Evolutionary conservation across 2,113 vertebrate species (phyloP), one percentile per base, ranked within the genome.

Genomic region (Seriola quinqueradiata): DNA sequence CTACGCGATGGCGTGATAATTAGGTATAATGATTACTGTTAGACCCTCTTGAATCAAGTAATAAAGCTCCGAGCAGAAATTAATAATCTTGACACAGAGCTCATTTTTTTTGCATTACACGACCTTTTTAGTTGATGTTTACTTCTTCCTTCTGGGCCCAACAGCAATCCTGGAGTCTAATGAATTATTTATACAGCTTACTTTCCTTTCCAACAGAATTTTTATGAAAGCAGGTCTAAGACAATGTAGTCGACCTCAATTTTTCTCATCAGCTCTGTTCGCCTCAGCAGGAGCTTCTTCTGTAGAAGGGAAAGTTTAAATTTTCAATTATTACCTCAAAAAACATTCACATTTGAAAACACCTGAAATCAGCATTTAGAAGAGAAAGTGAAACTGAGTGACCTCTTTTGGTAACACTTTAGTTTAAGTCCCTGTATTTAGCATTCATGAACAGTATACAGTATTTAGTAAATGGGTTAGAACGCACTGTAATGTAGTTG

Each of bases 171-270:
- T 13, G 25, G 52, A 86, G 44, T 69, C 38, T 58, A 19, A 57
- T 89, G 74, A 83, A 90, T 87, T 83, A 92, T 89, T 87, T 63
- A 92, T 77, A 42, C 67, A 0, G 61, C 58, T 74, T 58, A 17
- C 64, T 68, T 73, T 61, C 61, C 52, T 66, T 75, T 73, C 64
- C 64, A 86, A 78, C 63, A 36, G 50, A 81, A 55, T 48, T 81
- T 87, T 21, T 82, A 79, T 82, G 87, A 81, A 81, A 80, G 52
- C 83, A 77, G 77, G 80, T 85, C 72, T 67, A 21, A 90, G 76
- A 85, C 77, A 68, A 70, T 81, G 36, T 44, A 19, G 76, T 60
- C 70, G 82, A 83, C 86, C 86, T 81, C 76, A 66, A 83, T 90
- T 86, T 79, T 34, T 75, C 48, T 44, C 38, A 19, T 79, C 69